Percentiles rank a stretch among this genome's conserved stretches.
These are phyloP conservation scores for Plebejus anna DNA, from an alignment of 2,888 invertebrate species.

Conservation along the genomic window DNA sequence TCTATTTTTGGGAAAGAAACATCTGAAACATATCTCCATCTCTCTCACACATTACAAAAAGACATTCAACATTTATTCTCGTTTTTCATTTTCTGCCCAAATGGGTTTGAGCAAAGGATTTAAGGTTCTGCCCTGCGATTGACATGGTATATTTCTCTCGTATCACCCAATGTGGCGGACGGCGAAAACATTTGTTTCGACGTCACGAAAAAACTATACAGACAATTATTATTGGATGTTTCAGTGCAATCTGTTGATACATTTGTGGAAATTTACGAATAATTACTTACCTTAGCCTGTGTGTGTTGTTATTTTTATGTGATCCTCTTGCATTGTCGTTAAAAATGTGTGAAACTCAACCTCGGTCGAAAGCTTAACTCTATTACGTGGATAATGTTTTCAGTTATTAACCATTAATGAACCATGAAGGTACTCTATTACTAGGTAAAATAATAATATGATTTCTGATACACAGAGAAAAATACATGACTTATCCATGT, in stretches of 20 bases:
- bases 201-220: constrained; percentile 26
- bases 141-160: constrained; percentile 25
- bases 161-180: constrained; percentile 22
- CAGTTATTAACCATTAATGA: too few relatives aligned
- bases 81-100: constrained; percentile 29
- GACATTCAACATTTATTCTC: constrained; percentile 13
- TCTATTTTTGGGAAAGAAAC: not conserved
- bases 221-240: constrained; percentile 9
- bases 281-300: not conserved
- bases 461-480: too few relatives aligned
- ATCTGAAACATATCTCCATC: not conserved
- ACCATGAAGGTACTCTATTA: too few relatives aligned
- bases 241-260: not conserved
- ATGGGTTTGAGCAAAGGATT: constrained; percentile 25
- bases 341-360: too few relatives aligned
- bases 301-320: not conserved
- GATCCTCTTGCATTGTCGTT: too few relatives aligned
- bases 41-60: constrained; percentile 5
- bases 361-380: too few relatives aligned
- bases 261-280: not conserved
- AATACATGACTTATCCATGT: too few relatives aligned
- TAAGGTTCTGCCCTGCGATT: constrained; percentile 24
- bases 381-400: too few relatives aligned
- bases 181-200: constrained; percentile 19
- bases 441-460: too few relatives aligned